Conservation (phyloP, 2,888 invertebrate genomes). For the Limnephilus marmoratus region DNA sequence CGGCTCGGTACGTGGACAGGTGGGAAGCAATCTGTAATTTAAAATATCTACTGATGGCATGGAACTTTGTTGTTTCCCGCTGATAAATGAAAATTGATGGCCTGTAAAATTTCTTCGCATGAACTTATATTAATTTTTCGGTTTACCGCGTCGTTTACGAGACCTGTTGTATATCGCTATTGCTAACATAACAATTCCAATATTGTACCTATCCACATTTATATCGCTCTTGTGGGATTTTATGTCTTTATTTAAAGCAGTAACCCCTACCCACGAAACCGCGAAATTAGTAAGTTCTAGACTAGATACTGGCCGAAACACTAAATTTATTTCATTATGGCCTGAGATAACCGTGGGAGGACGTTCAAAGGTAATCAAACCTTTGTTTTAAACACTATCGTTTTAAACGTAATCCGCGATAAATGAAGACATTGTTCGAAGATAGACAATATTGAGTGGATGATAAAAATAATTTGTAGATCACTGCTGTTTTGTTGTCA, state of each 20-base stretch:
- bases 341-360: constrained; percentile 15
- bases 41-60: not conserved
- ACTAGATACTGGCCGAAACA: constrained; percentile 38
- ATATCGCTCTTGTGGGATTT: constrained; percentile 11
- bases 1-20: not conserved
- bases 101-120: not conserved
- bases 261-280: not conserved
- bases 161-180: not conserved
- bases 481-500: not conserved
- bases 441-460: not conserved
- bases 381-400: not conserved
- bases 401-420: not conserved
- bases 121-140: not conserved
- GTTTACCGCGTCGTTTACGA: not conserved
- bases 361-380: constrained; percentile 17
- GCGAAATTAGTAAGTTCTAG: not conserved
- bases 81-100: not conserved
- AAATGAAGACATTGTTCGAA: not conserved
- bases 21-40: not conserved
- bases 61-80: not conserved
- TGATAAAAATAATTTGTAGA: not conserved
- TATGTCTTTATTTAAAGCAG: constrained; percentile 21
- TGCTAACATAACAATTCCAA: not conserved
- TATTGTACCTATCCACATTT: not conserved
- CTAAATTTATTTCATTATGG: constrained; percentile 40